Conservation (phyloP, 2,888 invertebrate genomes). For the Oscheius sp. region DNA sequence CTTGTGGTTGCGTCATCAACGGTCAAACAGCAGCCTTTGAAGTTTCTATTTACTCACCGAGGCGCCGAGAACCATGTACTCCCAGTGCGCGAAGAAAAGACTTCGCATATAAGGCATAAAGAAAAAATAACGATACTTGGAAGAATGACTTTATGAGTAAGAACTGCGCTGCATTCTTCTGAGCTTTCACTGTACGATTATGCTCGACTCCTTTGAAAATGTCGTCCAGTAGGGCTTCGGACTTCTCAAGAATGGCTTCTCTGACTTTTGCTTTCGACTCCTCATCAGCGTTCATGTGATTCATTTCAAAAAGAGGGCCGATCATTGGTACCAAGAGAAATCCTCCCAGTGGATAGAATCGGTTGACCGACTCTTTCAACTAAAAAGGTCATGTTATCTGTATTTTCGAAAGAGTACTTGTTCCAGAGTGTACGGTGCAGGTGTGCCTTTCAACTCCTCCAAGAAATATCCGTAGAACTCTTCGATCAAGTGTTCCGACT, state of each 20-base stretch:
- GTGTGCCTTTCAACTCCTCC: conserved; percentile 40
- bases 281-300: conserved; percentile 28
- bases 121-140: background rate
- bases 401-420: conserved; percentile 30
- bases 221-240: conserved; percentile 9
- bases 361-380: background rate
- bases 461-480: conserved; percentile 49
- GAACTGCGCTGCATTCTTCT: background rate
- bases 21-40: conserved; percentile 34
- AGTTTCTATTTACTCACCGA: conserved; percentile 29
- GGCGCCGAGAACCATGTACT: conserved; percentile 30
- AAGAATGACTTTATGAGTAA: background rate
- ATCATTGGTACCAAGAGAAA: conserved; percentile 14
- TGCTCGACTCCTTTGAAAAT: background rate
- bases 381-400: background rate
- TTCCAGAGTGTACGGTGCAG: conserved; percentile 44
- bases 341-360: conserved; percentile 21
- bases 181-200: background rate
- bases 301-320: conserved; percentile 29
- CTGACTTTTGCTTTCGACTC: background rate
- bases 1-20: conserved; percentile 33
- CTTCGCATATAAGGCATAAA: too few relatives aligned
- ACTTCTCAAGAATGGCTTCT: conserved; percentile 13
- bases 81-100: background rate
- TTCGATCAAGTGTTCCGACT: conserved; percentile 42